Conservation (phyloP, 2,888 invertebrate genomes). For the Dusona sp. region DNA sequence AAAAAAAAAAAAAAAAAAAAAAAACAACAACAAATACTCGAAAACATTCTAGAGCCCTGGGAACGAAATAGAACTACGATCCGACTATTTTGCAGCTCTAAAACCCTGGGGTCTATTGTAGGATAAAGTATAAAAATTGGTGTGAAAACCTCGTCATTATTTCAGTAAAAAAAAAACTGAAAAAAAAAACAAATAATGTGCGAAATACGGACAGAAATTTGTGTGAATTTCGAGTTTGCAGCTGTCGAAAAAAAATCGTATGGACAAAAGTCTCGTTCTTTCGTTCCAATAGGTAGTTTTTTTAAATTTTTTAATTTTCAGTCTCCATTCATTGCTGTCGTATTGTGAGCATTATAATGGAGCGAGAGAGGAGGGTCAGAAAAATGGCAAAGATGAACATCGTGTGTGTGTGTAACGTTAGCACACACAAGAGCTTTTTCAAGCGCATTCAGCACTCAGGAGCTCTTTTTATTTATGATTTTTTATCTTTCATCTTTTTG, state of each 20-base stretch:
- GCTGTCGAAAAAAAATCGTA: conserved; percentile 19
- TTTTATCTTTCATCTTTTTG: not conserved
- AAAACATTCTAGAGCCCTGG: not conserved
- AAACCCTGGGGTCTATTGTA: not conserved
- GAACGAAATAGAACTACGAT: not conserved
- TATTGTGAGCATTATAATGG: conserved; percentile 13
- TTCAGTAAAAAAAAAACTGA: not conserved
- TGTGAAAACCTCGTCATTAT: not conserved
- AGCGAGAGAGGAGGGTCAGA: not conserved
- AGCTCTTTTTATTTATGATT: not conserved
- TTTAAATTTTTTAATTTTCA: conserved; percentile 9
- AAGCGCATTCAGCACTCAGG: not conserved
- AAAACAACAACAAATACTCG: not conserved
- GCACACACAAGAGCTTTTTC: not conserved
- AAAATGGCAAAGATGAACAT: not conserved
- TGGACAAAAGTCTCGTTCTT: conserved; percentile 18
- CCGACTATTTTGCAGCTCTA: not conserved
- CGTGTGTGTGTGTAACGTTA: not conserved
- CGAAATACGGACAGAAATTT: not conserved
- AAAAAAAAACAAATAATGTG: not conserved
- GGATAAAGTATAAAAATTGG: not conserved
- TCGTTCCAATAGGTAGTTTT: not conserved
- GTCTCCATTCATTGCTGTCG: not conserved
- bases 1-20: not conserved
- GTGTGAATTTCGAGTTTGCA: conserved; percentile 18